Base-by-base conservation (phyloP, 2,113 vertebrate genomes). In the Phoenicopterus ruber region DNA sequence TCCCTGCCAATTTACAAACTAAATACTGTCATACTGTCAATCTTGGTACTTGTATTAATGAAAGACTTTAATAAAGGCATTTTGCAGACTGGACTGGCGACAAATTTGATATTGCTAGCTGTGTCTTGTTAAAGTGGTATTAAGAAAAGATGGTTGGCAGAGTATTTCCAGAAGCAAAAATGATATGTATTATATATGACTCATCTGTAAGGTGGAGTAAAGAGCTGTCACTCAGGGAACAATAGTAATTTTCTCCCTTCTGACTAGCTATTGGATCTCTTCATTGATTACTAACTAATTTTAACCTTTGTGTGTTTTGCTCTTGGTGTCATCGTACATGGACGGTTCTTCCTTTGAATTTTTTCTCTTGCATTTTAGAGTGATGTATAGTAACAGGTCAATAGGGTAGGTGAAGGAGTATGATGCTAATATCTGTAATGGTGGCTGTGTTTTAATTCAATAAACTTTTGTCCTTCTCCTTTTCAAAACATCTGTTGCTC, bases 151-250 rank as follows among this genome's bases (percentile, higher is more conserved):
- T 40, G 62, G 31, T 17, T 93, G 82, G 71, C 80, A 94, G 66
- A 85, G 79, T 42, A 92, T 92, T 96, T 94, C 90, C 42, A 70
- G 61, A 89, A 94, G 74, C 79, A 92, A 92, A 96, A 96, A 85
- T 83, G 3, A 22, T 87, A 34, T 59, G 11, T 90, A 13, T 82
- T 92, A 28, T 34, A 44, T 86, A 52, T 59, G 36, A 50, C 36
- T 91, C 36, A 38, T 61, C 29, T 54, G 47, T 47, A 82, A 91
- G 63, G 47, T 82, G 44, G 76, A 65, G 72, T 87, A 87, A 89
- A 89, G 90, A 54, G 52, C 82, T 90, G 85, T 79, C 76, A 82
- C n/a, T 79, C 36, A 50, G 17, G 47, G 19, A 69, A 25, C 40
- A 76, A 36, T 47, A 71, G 36, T 6, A 3, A 44, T 92, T 94